phyloP scores from a whole-genome alignment of 1,140 invertebrate genomes.

The Melanaphis sacchari region DNA sequence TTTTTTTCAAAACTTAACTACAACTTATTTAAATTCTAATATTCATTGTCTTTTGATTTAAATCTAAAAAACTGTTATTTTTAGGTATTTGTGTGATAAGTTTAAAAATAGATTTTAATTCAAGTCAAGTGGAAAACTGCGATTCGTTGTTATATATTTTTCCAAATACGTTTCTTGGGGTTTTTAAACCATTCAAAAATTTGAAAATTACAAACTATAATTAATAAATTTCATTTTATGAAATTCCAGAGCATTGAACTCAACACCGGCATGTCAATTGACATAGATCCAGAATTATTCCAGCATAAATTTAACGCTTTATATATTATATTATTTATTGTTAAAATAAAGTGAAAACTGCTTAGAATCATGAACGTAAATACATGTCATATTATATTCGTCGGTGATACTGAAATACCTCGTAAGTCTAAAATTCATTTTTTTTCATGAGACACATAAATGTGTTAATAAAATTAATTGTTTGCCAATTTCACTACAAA shows the following conservation, averaged over 20 bases:
- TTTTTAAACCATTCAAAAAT: neutral
- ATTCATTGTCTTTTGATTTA: neutral
- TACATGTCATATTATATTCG: too few species aligned
- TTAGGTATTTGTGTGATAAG: neutral
- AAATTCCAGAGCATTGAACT: neutral
- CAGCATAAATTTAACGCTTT: neutral
- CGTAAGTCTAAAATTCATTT: too few species aligned
- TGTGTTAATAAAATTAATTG: too few species aligned
- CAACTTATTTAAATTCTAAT: neutral
- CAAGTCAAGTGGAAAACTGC: neutral
- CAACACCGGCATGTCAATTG: neutral
- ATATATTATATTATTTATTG: neutral
- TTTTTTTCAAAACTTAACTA: neutral
- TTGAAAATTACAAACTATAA: neutral
- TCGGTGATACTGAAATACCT: too few species aligned
- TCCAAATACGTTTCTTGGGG: neutral
- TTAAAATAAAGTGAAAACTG: neutral
- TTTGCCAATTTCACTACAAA: too few species aligned
- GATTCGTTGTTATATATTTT: neutral
- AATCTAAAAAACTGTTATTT: neutral
- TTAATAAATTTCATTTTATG: neutral
- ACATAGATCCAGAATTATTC: neutral
- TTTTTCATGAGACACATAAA: too few species aligned
- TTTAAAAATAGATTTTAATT: neutral
- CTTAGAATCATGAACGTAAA: neutral